Conservation (phyloP, 2,113 vertebrate genomes). For the Asarcornis scutulata region DNA sequence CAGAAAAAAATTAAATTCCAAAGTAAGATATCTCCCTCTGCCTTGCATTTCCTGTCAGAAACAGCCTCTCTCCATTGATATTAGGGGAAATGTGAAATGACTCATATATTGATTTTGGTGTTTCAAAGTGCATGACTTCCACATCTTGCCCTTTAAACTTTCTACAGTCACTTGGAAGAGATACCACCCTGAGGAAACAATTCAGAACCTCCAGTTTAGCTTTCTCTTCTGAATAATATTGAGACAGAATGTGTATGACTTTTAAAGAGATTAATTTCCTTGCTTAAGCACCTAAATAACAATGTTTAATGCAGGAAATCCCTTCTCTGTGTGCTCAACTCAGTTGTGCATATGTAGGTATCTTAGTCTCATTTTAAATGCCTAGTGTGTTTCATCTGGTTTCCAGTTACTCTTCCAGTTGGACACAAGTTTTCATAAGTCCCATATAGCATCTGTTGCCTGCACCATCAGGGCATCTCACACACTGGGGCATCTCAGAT, state of each 20-base stretch:
- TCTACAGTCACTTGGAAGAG: not conserved
- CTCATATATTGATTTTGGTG: not conserved
- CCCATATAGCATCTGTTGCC: not conserved
- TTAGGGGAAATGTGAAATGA: conserved; percentile 11
- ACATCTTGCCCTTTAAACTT: conserved; percentile 22
- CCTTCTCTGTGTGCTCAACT: not conserved
- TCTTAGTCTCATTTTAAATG: not conserved
- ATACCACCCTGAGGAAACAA: not conserved
- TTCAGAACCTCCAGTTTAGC: not conserved
- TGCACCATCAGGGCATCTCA: not conserved
- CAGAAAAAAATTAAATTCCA: not conserved
- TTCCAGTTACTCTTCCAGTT: not conserved
- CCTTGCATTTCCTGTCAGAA: not conserved
- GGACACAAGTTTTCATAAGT: too few species aligned
- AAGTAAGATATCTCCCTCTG: not conserved
- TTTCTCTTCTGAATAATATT: not conserved
- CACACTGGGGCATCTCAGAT: not conserved
- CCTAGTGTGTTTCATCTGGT: not conserved
- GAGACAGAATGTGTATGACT: not conserved
- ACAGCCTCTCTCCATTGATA: not conserved
- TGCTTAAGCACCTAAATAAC: not conserved
- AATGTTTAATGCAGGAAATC: not conserved
- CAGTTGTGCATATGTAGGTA: not conserved
- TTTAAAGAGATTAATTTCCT: not conserved
- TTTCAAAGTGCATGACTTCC: conserved; percentile 13